phyloP scores from a whole-genome alignment of 2,888 invertebrate species.

The Ceriagrion tenellum region DNA sequence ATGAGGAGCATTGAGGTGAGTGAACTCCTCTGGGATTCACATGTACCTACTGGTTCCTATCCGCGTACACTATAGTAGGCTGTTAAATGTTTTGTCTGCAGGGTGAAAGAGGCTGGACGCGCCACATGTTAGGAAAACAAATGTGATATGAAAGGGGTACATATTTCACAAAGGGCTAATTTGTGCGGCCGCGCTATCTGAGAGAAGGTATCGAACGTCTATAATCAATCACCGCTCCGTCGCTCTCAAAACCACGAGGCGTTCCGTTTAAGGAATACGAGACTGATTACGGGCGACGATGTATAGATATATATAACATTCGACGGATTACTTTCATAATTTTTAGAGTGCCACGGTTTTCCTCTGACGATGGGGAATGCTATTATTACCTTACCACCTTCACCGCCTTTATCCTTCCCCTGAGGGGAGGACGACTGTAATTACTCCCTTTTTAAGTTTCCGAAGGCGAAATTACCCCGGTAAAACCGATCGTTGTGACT shows the following conservation, averaged over 20 bases:
- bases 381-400: not conserved
- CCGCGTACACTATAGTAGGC: no score
- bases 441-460: not conserved
- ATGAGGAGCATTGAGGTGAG: no score
- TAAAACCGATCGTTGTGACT: not conserved
- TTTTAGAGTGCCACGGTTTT: not conserved
- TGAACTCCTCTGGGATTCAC: no score
- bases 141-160: not conserved
- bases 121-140: not conserved
- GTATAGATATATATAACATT: not conserved
- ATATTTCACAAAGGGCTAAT: not conserved
- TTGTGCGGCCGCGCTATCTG: not conserved
- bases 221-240: not conserved
- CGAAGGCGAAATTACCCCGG: not conserved
- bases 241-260: not conserved
- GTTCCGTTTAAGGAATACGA: not conserved
- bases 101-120: not conserved
- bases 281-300: not conserved
- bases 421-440: not conserved
- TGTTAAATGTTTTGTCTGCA: not conserved
- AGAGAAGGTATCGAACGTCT: not conserved
- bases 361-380: not conserved
- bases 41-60: no score
- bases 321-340: not conserved
- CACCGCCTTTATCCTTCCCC: not conserved